Evolutionary conservation across 2,888 invertebrate genomes (phyloP).

Genomic region (Erebia epiphron): DNA sequence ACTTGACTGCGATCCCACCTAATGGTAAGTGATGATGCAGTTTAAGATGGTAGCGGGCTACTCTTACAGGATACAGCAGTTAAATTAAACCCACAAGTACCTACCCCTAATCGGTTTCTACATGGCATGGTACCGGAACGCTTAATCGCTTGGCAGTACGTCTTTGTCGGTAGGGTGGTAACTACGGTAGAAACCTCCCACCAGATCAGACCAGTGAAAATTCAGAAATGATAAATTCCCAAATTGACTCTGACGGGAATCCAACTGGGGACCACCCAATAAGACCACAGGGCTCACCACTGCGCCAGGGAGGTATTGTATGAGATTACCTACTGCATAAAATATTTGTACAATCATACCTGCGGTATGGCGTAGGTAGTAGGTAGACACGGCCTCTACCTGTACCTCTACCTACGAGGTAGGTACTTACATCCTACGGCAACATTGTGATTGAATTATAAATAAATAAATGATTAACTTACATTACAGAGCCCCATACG

Average conservation of each 20-base stretch:
- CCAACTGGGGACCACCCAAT: no score
- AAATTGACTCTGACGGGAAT: no score
- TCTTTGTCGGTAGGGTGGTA: not conserved
- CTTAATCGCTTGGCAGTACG: not conserved
- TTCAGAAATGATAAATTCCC: not conserved
- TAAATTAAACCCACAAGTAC: not conserved
- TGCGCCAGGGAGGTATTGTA: no score
- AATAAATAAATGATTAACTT: not conserved
- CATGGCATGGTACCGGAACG: not conserved
- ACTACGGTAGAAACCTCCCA: no score
- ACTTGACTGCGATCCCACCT: no score
- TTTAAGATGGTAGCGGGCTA: not conserved
- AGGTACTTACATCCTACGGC: no score
- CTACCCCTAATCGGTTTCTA: not conserved
- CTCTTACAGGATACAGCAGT: not conserved
- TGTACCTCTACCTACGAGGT: no score
- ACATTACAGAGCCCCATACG: slow-evolving; percentile 43
- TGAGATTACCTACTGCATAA: not conserved
- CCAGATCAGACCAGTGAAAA: no score
- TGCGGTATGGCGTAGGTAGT: no score
- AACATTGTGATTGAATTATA: not conserved
- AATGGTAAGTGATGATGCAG: not conserved
- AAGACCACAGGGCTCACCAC: no score
- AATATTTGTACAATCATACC: no score
- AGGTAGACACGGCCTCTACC: no score